Evolutionary conservation across 2,888 invertebrate species (phyloP).

Genomic region (Leucophenga montana): DNA sequence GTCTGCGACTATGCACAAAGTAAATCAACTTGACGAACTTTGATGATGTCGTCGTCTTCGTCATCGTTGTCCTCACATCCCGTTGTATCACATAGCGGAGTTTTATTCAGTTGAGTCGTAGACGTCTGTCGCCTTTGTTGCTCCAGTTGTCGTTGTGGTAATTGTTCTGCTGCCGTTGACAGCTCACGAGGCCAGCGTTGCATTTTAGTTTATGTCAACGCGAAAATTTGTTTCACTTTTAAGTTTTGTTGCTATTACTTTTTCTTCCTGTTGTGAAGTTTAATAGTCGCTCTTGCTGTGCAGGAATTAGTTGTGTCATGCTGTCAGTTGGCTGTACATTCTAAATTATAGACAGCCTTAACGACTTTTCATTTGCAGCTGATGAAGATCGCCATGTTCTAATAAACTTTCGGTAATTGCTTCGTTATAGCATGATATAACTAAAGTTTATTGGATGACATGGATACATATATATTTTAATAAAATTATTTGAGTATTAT

Average conservation of each 20-base stretch:
- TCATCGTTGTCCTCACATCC: too few relatives aligned
- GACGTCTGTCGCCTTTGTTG: too few relatives aligned
- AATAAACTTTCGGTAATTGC: slow-evolving; percentile 9
- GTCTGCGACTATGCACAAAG: slow-evolving; percentile 14
- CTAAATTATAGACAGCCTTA: not conserved
- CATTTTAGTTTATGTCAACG: slow-evolving; percentile 13
- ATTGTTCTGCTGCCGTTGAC: slow-evolving; percentile 3
- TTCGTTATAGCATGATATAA: not conserved
- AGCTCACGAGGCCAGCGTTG: slow-evolving; percentile 7
- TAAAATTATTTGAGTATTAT: too few relatives aligned
- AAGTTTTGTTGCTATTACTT: not conserved
- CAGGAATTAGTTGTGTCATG: not conserved
- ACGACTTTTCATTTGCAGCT: not conserved
- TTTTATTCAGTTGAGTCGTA: too few relatives aligned
- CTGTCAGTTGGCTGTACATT: not conserved
- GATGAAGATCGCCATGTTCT: not conserved
- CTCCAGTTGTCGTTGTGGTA: slow-evolving; percentile 9
- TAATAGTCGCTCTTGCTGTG: too few relatives aligned
- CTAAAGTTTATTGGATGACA: too few relatives aligned
- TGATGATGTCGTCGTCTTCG: slow-evolving; percentile 2
- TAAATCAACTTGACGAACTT: slow-evolving; percentile 27
- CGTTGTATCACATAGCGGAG: not conserved
- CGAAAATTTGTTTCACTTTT: slow-evolving; percentile 15
- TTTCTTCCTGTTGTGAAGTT: not conserved
- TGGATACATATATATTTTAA: too few relatives aligned